Evolutionary conservation across 1,140 invertebrate species (phyloP), one percentile per base, ranked within the genome.

Genomic region (Drosophila mayri): DNA sequence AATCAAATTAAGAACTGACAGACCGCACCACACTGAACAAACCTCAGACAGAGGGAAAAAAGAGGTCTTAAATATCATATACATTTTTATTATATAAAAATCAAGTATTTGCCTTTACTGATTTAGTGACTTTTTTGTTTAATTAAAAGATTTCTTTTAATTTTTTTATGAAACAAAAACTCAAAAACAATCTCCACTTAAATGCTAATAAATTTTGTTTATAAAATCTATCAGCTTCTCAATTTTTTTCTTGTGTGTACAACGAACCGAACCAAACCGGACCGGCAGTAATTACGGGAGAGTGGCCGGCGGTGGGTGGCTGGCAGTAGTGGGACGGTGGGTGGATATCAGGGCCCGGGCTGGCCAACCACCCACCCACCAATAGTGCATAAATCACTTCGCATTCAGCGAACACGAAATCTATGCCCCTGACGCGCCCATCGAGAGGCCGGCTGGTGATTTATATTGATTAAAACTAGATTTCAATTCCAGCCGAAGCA

Each of bases 381-480:
- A 67, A 76, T 76, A 76, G 73, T 76, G 74, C 74, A 76, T 76
- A 76, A 76, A 76, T 76, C 74, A 76, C 74, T 76, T 76, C 74
- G 74, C 74, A 76, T 76, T 76, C 72, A 76, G 47, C 74, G 74
- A 76, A 59, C 74, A 76, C 74, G 74, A 67, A 76, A 76, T 76
- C 74, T 76, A 76, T 76, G 74, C 73, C 74, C 74, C 73, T 76
- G 74, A 76, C 74, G 74, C 74, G 73, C 74, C 74, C 74, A 76
- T 73, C 57, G 47, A 74, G 35, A 25, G 46, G 46, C 49, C 63
- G 73, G 16, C 72, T 67, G 40, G 74, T 76, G 74, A 76, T 76
- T 76, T 76, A 76, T 76, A 76, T 76, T 76, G 74, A 76, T 76
- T 76, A 76, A 76, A 76, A 76, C 74, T 76, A 66, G 74, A 76